Conservation (phyloP, 2,888 invertebrate species). For the Pteria penguin region DNA sequence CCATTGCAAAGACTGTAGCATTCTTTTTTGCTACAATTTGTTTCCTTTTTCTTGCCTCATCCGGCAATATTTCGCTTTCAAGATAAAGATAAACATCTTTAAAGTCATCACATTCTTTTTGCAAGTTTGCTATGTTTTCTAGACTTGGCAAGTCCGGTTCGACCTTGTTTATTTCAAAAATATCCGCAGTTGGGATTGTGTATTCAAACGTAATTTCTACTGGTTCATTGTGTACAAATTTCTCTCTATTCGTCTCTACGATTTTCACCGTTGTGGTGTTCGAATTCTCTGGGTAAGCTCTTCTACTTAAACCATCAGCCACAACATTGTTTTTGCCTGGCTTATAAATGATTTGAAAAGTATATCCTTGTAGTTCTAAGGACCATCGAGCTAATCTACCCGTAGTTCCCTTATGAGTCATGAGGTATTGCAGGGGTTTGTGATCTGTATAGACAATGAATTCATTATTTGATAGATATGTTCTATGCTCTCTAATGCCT, state of each 20-base stretch:
- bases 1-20: slow-evolving; percentile 8
- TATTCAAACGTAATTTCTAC: not conserved
- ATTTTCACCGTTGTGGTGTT: not conserved
- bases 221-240: not conserved
- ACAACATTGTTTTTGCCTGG: slow-evolving; percentile 9
- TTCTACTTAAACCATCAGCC: slow-evolving; percentile 32
- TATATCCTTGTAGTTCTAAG: slow-evolving; percentile 38
- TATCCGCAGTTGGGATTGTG: not conserved
- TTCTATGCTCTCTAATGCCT: slow-evolving; percentile 10
- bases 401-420: slow-evolving; percentile 8
- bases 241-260: not conserved
- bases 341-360: slow-evolving; percentile 26
- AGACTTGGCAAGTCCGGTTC: not conserved
- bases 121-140: not conserved
- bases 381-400: slow-evolving; percentile 40
- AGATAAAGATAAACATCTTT: slow-evolving; percentile 5
- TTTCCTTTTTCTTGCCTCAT: not conserved
- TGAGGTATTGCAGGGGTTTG: slow-evolving; percentile 36
- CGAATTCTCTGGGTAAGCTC: slow-evolving; percentile 5
- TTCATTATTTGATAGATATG: slow-evolving; percentile 31
- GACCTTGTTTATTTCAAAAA: not conserved
- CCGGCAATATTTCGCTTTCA: slow-evolving; percentile 9
- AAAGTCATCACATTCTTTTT: slow-evolving; percentile 18
- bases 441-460: slow-evolving; percentile 42
- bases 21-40: slow-evolving; percentile 5